Evolutionary conservation across 2,888 invertebrate genomes (phyloP).

Genomic region (Steinernema hermaphroditum): DNA sequence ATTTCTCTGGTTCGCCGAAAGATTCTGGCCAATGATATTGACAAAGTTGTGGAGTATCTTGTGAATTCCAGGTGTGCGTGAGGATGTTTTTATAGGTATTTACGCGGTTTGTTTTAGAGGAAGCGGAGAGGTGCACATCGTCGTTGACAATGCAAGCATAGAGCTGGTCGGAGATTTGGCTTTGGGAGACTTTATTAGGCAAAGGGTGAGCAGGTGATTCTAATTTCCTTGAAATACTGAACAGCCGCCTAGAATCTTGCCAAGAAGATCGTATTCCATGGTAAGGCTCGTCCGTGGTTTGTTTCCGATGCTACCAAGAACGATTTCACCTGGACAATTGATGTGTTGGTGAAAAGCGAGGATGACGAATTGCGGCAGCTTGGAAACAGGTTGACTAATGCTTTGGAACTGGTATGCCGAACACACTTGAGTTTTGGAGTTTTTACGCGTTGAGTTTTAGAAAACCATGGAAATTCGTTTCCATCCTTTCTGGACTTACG

Average conservation of each 20-base stretch:
- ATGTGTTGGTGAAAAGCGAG: slow-evolving; percentile 44
- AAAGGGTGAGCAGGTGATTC: too few species aligned
- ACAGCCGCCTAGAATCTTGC: slow-evolving; percentile 69
- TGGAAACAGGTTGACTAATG: slow-evolving; percentile 35
- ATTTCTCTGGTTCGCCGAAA: slow-evolving; percentile 39
- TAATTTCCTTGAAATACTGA: too few species aligned
- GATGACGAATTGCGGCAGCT: slow-evolving; percentile 38
- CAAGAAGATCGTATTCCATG: slow-evolving; percentile 56
- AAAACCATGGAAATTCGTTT: slow-evolving; percentile 39
- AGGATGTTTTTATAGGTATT: slow-evolving; percentile 3
- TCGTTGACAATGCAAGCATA: slow-evolving; percentile 91
- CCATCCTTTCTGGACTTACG: slow-evolving; percentile 81
- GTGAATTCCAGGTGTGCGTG: slow-evolving; percentile 23
- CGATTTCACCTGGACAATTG: slow-evolving; percentile 77
- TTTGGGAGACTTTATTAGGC: slow-evolving; percentile 77
- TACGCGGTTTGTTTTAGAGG: neutral
- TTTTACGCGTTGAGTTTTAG: slow-evolving; percentile 39
- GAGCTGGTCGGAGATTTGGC: slow-evolving; percentile 88
- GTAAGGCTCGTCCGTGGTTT: slow-evolving; percentile 54
- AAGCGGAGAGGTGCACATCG: slow-evolving; percentile 68
- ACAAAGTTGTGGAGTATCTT: slow-evolving; percentile 38
- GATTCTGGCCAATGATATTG: slow-evolving; percentile 47
- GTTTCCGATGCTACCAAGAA: slow-evolving; percentile 44
- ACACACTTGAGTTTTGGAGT: neutral
- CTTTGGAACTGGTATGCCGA: neutral